Percentiles rank a stretch among this genome's conserved stretches.
Evolutionary conservation across 2,797 vertebrate species (phyloP).

Genomic region (Xiphophorus birchmanni): DNA sequence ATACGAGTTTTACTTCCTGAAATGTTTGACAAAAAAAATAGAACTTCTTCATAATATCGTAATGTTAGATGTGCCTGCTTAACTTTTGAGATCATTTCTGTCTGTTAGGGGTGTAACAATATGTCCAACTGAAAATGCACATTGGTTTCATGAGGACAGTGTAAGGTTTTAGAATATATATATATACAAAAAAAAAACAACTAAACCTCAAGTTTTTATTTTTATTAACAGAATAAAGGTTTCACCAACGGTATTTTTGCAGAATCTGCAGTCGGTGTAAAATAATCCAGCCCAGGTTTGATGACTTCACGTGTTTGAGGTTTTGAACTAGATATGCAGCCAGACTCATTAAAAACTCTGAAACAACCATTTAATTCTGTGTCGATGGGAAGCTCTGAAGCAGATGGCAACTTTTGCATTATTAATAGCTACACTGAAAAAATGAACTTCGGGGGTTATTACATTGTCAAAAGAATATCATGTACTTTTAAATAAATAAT

Average conservation of each 20-base stretch:
- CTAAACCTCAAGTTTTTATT: background rate
- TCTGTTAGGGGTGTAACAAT: background rate
- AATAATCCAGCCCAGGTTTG: background rate
- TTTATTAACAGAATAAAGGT: background rate
- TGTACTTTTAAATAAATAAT: too few relatives aligned
- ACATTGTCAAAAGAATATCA: too few relatives aligned
- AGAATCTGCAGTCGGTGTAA: background rate
- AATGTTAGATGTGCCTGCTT: background rate
- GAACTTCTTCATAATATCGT: background rate
- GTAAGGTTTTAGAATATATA: background rate
- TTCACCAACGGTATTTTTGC: background rate
- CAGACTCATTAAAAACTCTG: background rate
- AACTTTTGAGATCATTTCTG: background rate
- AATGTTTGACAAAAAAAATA: background rate
- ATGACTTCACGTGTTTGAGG: background rate
- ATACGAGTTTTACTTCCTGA: background rate
- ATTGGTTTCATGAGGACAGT: background rate
- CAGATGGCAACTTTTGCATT: conserved; percentile 2
- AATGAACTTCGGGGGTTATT: too few relatives aligned
- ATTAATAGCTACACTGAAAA: background rate
- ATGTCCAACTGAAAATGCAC: background rate
- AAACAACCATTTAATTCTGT: background rate
- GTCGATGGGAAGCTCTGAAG: background rate
- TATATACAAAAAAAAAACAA: background rate
- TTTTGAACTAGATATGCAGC: background rate